Percentiles rank a stretch among this genome's conserved stretches.
Evolutionary conservation across 2,797 vertebrate species (phyloP).

Genomic region (Pantherophis vulpinus): DNA sequence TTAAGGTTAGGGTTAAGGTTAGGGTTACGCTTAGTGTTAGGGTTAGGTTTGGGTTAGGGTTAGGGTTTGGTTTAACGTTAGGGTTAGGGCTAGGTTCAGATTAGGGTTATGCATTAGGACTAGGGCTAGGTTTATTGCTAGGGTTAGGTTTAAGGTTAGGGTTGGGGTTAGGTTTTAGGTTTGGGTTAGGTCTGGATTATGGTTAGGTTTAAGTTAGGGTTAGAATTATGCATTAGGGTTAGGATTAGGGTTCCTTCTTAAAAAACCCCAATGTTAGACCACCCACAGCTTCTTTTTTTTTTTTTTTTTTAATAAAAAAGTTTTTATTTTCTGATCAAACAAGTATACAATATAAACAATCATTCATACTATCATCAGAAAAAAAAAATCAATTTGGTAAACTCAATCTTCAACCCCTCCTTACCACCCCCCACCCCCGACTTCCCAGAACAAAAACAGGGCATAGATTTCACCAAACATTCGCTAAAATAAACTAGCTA

Average conservation of each 20-base stretch:
- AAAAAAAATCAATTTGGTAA: too few relatives aligned
- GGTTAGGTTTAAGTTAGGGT: neutral
- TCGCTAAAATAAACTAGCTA: too few relatives aligned
- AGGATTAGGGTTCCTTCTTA: neutral
- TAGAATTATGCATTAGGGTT: neutral
- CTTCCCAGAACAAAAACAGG: too few relatives aligned
- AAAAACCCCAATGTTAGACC: accelerated
- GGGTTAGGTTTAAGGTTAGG: neutral
- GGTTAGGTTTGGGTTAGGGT: neutral
- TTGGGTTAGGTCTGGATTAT: neutral
- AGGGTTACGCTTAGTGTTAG: neutral
- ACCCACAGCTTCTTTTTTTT: neutral
- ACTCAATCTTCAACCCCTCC: too few relatives aligned
- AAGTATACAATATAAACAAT: too few relatives aligned
- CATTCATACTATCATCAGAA: too few relatives aligned
- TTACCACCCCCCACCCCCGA: too few relatives aligned
- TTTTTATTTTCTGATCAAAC: too few relatives aligned
- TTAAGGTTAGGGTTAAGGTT: neutral
- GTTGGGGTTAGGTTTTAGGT: neutral
- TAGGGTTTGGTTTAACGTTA: too few relatives aligned
- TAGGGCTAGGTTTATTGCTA: neutral
- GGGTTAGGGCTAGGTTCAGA: neutral
- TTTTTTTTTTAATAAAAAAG: too few relatives aligned
- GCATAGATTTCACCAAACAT: too few relatives aligned
- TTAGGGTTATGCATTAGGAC: neutral